Conservation (phyloP, 2,888 invertebrate genomes). For the Meteorus colon region DNA sequence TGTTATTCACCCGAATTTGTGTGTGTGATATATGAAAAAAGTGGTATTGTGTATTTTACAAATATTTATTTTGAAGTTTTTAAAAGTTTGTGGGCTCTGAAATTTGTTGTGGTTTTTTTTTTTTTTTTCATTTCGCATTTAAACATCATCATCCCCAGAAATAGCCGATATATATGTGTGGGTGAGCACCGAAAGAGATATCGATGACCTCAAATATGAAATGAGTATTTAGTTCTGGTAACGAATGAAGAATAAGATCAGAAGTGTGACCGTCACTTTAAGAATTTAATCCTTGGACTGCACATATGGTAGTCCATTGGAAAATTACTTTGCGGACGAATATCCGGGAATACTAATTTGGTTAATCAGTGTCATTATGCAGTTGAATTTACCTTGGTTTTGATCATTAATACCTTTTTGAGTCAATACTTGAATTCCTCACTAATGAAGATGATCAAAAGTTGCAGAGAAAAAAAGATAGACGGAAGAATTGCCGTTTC, state of each 20-base stretch:
- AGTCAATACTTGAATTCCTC: constrained; percentile 16
- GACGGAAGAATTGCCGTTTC: no score
- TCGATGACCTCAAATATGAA: constrained; percentile 55
- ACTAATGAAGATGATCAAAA: no score
- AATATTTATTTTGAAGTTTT: constrained; percentile 40
- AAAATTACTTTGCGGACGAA: background rate
- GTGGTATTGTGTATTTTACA: constrained; percentile 16
- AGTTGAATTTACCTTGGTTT: background rate
- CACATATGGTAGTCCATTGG: constrained; percentile 21
- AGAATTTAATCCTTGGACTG: constrained; percentile 16
- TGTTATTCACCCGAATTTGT: background rate
- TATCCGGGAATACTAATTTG: constrained; percentile 28
- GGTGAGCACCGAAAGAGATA: constrained; percentile 55
- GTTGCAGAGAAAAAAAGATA: no score
- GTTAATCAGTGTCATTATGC: constrained; percentile 23
- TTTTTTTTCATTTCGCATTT: constrained; percentile 43
- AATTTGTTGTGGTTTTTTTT: background rate
- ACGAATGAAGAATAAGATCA: constrained; percentile 36
- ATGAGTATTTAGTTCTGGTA: constrained; percentile 43
- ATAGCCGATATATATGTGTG: constrained; percentile 64
- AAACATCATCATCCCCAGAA: constrained; percentile 69
- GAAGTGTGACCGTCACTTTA: constrained; percentile 31
- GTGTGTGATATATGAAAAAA: constrained; percentile 17
- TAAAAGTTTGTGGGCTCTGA: background rate
- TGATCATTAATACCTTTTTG: background rate